These are phyloP conservation scores for Brachirus orientalis DNA, from an alignment of 2,113 vertebrate genomes.

Conservation along the genomic window DNA sequence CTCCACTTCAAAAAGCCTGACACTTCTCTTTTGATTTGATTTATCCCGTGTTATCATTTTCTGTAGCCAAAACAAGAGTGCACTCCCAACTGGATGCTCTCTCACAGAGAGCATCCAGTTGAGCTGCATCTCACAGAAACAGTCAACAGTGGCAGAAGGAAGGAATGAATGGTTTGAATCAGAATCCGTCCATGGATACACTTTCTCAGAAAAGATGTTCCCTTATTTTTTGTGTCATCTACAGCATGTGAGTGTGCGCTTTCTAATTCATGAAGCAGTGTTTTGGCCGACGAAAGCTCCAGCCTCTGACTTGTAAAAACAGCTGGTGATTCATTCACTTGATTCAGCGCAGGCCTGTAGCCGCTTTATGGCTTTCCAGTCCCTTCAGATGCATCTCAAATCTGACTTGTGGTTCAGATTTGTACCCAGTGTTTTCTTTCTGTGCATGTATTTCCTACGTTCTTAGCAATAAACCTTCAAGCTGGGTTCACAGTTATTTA, in stretches of 20 bases:
- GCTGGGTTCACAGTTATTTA: neutral
- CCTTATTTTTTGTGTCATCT: neutral
- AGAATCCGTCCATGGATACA: neutral
- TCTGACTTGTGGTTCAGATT: slow-evolving; percentile 57
- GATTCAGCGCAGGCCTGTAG: slow-evolving; percentile 43
- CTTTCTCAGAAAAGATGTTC: neutral
- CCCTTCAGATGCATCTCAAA: slow-evolving; percentile 30
- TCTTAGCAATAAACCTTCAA: neutral
- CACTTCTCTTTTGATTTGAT: too few relatives aligned
- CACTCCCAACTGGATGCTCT: too few relatives aligned
- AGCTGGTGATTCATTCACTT: slow-evolving; percentile 57
- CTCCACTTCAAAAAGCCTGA: too few relatives aligned
- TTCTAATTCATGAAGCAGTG: slow-evolving; percentile 45
- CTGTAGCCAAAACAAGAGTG: too few relatives aligned
- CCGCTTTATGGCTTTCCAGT: slow-evolving; percentile 65
- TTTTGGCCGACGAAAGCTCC: slow-evolving; percentile 34
- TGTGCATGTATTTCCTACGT: slow-evolving; percentile 52
- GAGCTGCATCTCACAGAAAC: too few relatives aligned
- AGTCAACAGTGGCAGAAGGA: too few relatives aligned
- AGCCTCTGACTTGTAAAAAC: slow-evolving; percentile 25
- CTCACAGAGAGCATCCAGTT: too few relatives aligned
- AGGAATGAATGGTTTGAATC: too few relatives aligned
- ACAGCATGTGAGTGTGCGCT: slow-evolving; percentile 30
- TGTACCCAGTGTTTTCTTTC: slow-evolving; percentile 49
- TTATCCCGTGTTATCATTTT: too few relatives aligned